Evolutionary conservation across 2,888 invertebrate genomes (phyloP).

Genomic region (Scaptomyza caliginosa): DNA sequence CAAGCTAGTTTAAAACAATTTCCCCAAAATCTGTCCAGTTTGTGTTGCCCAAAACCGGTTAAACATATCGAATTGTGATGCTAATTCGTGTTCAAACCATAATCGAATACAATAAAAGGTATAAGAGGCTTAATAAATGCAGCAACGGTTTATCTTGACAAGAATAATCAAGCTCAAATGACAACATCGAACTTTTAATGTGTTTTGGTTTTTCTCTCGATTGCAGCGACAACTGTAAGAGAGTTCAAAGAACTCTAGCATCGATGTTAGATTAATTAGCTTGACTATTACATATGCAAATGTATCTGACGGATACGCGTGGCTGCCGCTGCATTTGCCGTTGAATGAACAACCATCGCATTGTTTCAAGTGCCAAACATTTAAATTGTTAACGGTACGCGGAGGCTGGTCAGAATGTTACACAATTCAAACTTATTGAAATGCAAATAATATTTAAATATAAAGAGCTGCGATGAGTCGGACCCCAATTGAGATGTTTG

Average conservation of each 20-base stretch:
- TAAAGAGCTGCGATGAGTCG: not conserved
- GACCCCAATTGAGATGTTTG: not conserved
- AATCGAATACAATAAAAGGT: not conserved
- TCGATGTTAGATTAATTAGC: not conserved
- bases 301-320: conserved; percentile 75
- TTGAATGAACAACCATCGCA: conserved; percentile 36
- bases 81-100: conserved; percentile 10
- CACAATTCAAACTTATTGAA: conserved; percentile 66
- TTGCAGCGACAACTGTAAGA: conserved; percentile 40
- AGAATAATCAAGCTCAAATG: conserved; percentile 7
- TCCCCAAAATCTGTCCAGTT: conserved; percentile 1
- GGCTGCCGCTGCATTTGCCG: conserved; percentile 47
- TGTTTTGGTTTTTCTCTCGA: conserved; percentile 20
- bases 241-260: conserved; percentile 67
- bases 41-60: conserved; percentile 43
- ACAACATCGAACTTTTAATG: conserved; percentile 4
- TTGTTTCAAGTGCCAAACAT: conserved; percentile 45
- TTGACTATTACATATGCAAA: conserved; percentile 58
- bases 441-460: conserved; percentile 60
- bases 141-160: conserved; percentile 22
- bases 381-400: conserved; percentile 64
- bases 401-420: conserved; percentile 31
- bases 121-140: conserved; percentile 43
- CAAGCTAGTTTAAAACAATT: not conserved
- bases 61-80: conserved; percentile 11